Base-by-base conservation (phyloP, 1,140 invertebrate genomes). In the Chelonus insularis region DNA sequence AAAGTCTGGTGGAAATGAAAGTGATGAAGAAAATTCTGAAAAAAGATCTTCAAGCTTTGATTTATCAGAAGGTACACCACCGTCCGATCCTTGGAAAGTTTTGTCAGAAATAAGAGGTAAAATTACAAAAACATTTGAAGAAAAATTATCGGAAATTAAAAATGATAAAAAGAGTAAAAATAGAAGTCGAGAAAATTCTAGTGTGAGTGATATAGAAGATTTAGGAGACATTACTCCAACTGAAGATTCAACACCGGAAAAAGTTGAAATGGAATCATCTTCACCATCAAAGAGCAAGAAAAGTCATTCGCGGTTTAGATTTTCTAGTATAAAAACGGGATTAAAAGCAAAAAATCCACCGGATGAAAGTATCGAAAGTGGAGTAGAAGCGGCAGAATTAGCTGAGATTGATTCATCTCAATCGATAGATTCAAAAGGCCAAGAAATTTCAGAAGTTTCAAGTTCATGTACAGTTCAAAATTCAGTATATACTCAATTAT, bases 51-150 rank as follows among this genome's bases (percentile, higher is more conserved):
- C 75, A 0, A 83, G 81, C 60, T 68, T 82, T 23, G 84, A 85
- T 66, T 39, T 72, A 18, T 73, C 74, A 0, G 83, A 82, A 69
- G 78, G 82, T 2, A 83, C 75, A 20, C 82, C 81, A 1, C 80
- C 82, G 4, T 79, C 79, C 0, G 84, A 84, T 76, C 78, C 81
- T 1, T 86, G 84, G 84, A 82, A 80, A 68, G 79, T 85, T 58
- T 75, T 86, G 43, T 82, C 82, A 1, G 82, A 85, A 8, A 83
- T 85, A 25, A 83, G 80, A 60, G 83, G 84, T 6, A 86, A 86
- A 72, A 85, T 87, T 48, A 86, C 85, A n/a, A 86, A 86, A 68
- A 87, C 84, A n/a, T 86, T 87, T 14, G 85, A 87, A 68, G 85
- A 85, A 20, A 87, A 86, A 70, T 63, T 87, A 3, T 83, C 79